These are phyloP conservation scores for Falco concolor DNA, from an alignment of 2,797 vertebrate species.

Conservation along the genomic window DNA sequence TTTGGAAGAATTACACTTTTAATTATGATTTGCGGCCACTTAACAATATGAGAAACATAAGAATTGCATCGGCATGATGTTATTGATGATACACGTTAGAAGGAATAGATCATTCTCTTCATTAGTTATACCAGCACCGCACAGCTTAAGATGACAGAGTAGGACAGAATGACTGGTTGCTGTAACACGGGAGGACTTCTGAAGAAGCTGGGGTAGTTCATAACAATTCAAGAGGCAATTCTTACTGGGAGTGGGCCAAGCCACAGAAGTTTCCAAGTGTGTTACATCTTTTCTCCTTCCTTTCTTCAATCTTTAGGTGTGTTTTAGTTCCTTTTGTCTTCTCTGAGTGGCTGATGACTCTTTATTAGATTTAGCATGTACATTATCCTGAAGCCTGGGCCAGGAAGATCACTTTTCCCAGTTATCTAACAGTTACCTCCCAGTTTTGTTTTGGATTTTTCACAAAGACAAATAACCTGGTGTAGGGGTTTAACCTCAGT, in stretches of 20 bases:
- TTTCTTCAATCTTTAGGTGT: neutral
- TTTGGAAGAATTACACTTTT: neutral
- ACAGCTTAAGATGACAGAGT: neutral
- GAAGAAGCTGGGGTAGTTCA: neutral
- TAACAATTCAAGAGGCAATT: neutral
- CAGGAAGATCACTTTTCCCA: neutral
- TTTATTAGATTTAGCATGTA: neutral
- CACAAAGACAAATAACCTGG: neutral
- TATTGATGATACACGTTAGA: neutral
- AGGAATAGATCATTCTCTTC: neutral
- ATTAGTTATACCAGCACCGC: neutral
- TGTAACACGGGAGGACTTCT: neutral
- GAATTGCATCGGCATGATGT: neutral
- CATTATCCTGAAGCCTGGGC: neutral
- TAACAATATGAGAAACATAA: neutral
- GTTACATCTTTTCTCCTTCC: neutral
- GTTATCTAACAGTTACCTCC: neutral
- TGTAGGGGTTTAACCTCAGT: no score
- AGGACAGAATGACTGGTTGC: neutral
- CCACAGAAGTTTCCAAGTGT: neutral
- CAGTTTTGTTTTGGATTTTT: neutral
- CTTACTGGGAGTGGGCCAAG: neutral
- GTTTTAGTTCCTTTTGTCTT: neutral
- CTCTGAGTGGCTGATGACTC: neutral
- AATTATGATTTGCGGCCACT: conserved; percentile 19